Percentiles rank a stretch among this genome's conserved stretches.
phyloP scores from a whole-genome alignment of 2,888 invertebrate genomes.

The Lepidonotus clava region DNA sequence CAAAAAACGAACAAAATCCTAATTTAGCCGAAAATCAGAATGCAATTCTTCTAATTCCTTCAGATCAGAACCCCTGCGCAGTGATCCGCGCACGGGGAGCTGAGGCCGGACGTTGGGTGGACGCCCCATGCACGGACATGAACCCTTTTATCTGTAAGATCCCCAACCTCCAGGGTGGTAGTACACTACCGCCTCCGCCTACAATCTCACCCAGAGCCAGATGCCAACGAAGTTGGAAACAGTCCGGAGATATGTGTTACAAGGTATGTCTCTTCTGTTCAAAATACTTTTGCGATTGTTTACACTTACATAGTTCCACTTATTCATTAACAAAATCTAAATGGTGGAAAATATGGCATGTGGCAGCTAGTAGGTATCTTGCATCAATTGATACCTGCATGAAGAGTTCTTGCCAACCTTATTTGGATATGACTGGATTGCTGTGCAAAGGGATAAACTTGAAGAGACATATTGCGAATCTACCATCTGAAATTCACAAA shows the following conservation, averaged over 20 bases:
- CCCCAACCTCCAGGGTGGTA: not conserved
- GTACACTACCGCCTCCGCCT: not conserved
- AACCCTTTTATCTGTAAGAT: not conserved
- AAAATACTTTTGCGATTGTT: not conserved
- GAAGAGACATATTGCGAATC: no score
- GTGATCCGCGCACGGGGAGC: not conserved
- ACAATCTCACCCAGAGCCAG: not conserved
- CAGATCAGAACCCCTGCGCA: not conserved
- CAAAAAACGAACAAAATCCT: no score
- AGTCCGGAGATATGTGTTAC: not conserved
- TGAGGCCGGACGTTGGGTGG: not conserved
- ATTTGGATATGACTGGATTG: no score
- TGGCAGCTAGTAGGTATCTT: no score
- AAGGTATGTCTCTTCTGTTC: no score
- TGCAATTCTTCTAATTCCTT: not conserved
- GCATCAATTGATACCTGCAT: no score
- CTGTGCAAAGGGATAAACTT: no score
- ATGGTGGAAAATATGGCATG: no score
- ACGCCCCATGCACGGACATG: not conserved
- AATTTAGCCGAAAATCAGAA: no score
- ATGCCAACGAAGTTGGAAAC: not conserved
- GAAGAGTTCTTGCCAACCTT: no score
- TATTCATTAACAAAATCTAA: no score
- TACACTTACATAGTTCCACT: not conserved
- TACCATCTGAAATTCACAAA: no score